Evolutionary conservation across 2,113 vertebrate species (phyloP), one percentile per base, ranked within the genome.

Genomic region (Sisor rabdophorus): DNA sequence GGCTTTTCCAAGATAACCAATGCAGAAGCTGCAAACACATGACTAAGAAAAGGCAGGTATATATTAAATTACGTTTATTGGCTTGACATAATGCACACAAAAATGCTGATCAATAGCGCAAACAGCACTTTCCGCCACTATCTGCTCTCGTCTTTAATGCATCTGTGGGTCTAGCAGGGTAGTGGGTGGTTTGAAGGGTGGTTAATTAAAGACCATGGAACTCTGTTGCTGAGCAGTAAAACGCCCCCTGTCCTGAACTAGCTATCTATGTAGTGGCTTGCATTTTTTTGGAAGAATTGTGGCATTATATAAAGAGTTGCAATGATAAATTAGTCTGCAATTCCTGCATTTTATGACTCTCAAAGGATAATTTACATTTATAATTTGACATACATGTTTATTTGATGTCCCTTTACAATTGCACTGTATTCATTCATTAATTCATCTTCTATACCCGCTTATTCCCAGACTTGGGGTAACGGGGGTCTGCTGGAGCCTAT

Each of bases 131-230:
- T 22, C 13, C n/a, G 36, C 63, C 63, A 47, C 6, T 70, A 30
- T 70, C 30, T 70, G 48, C 19, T 19, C 54, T 24, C 59, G 72
- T 72, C 26, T 60, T 26, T 60, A 77, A 75, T 75, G 71, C 75
- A 74, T 71, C 20, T 71, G 61, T 64, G 68, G 48, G 60, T 60
- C 68, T 72, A 72, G 59, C 60, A 68, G 36, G 44, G 56, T 48
- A 44, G 79, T 73, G 70, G 48, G 69, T 81, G 22, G 80, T 30
- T 44, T 61, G 52, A 82, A 53, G 77, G 67, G 68, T 65, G 71
- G 78, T 74, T 81, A 81, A 82, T 82, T 82, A 82, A 78, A 79
- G 80, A 76, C 73, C 80, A 59, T 48, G 53, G 59, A 79, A 59
- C 76, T 75, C 40, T 24, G 61, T 30, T 82, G 80, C 76, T n/a